These are phyloP conservation scores for Hybos culiciformis DNA, from an alignment of 2,888 invertebrate species.

Conservation along the genomic window DNA sequence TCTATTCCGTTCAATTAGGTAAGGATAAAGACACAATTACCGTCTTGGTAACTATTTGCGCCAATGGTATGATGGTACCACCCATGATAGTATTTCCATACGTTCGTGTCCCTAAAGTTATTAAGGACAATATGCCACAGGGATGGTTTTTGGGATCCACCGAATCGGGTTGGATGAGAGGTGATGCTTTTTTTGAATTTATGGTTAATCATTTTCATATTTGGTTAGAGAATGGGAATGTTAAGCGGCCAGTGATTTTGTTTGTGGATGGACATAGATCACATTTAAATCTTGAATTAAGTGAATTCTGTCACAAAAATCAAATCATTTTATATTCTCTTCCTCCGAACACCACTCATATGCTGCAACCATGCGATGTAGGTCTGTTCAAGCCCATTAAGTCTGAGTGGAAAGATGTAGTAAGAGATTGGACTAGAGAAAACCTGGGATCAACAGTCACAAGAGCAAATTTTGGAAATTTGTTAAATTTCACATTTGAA, in stretches of 20 bases:
- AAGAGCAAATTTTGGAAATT: constrained; percentile 8
- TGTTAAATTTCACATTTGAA: neutral
- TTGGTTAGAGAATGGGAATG: neutral
- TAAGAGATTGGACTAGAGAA: constrained; percentile 9
- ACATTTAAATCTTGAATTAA: constrained; percentile 6
- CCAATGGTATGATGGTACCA: neutral
- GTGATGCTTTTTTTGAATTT: constrained; percentile 8
- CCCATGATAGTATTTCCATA: neutral
- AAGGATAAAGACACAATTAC: constrained; percentile 2
- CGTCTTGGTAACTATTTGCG: neutral
- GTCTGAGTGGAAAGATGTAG: constrained; percentile 14
- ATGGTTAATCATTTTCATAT: constrained; percentile 4
- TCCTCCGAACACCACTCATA: constrained; percentile 13
- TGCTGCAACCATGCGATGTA: constrained; percentile 14
- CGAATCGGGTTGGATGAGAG: constrained; percentile 6
- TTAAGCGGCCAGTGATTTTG: constrained; percentile 7
- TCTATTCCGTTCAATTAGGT: neutral
- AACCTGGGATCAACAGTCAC: constrained; percentile 4
- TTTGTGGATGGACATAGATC: constrained; percentile 9
- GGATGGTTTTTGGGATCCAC: constrained; percentile 4
- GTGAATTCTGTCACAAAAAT: constrained; percentile 6
- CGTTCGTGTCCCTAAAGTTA: constrained; percentile 3
- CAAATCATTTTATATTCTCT: constrained; percentile 9
- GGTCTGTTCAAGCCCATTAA: too few relatives aligned
- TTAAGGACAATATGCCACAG: constrained; percentile 5